Base-by-base conservation (phyloP, 1,140 invertebrate species). In the Araneus ventricosus region DNA sequence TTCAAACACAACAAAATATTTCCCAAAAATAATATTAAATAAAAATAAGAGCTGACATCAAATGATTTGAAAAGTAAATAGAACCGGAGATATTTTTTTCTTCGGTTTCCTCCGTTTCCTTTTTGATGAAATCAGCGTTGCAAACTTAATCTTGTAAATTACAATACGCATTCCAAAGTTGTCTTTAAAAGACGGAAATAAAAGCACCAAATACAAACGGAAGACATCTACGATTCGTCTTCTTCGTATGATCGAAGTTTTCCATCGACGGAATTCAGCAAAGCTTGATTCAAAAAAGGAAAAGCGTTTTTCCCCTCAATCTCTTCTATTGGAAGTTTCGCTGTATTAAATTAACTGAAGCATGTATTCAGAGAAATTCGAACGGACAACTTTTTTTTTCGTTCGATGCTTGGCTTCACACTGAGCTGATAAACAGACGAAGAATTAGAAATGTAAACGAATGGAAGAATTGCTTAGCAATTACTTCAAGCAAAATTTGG, bases 261-360 rank as follows among this genome's bases (percentile, higher is more conserved):
- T 6, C 41, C 39, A 52, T 45, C 39, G 80, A 45, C 24, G 37
- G 37, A 84, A 84, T 52, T 84, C 39, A 84, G 80, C 41, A 75
- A 37, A 52, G 37, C 70, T 75, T 75, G 17, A 34, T 75, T 75
- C 70, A 75, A 75, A 75, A 52, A 75, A 75, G 67, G 30, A 37
- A 75, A 37, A 75, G 30, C 20, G 24, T 84, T 84, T 84, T 84
- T n/a, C 80, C 7, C 80, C 24, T 84, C 80, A 45, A 45, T 41
- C 27, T 45, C 10, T 84, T 45, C 37, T 45, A 45, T 84, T 84
- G 30, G 80, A 84, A 84, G 80, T 84, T 84, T 84, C 39, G 80
- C 10, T 27, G 80, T 27, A 84, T 84, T 84, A 84, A 84, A 84
- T 84, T 84, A 84, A 84, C 41, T 84, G 80, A 84, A 84, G 39